phyloP scores from a whole-genome alignment of 2,888 invertebrate genomes.

The Drosophila ezoana region DNA sequence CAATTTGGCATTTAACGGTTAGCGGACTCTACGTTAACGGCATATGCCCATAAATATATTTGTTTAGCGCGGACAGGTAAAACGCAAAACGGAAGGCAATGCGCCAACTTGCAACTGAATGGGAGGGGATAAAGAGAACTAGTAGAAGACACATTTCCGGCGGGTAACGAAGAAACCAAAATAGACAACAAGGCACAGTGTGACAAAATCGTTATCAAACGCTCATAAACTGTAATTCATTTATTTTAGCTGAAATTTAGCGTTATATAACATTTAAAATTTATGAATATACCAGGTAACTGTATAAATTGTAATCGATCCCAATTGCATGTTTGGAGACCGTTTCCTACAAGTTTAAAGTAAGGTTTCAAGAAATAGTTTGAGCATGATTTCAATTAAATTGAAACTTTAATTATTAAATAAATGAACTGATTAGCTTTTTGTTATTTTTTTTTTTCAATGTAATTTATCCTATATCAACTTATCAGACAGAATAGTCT shows the following conservation, averaged over 20 bases:
- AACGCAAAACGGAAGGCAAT: conserved; percentile 52
- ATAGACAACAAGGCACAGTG: conserved; percentile 69
- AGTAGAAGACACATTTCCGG: conserved; percentile 73
- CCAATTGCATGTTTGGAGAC: no score
- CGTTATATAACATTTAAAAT: no score
- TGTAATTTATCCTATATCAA: no score
- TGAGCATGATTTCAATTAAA: no score
- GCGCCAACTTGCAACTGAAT: conserved; percentile 52
- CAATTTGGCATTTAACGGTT: conserved; percentile 74
- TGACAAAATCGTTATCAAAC: not conserved
- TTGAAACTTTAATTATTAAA: no score
- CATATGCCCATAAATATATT: conserved; percentile 49
- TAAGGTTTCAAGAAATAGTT: no score
- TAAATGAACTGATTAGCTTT: no score
- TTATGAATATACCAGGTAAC: no score
- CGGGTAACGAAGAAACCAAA: conserved; percentile 71
- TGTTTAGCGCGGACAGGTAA: conserved; percentile 62
- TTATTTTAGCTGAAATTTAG: not conserved
- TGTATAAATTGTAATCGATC: no score
- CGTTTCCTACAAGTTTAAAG: no score
- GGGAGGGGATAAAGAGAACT: conserved; percentile 39
- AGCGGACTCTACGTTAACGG: conserved; percentile 54
- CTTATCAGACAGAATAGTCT: not conserved
- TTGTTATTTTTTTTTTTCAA: no score
- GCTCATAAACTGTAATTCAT: not conserved